phyloP scores from a whole-genome alignment of 2,113 vertebrate genomes.

The Burhinus bistriatus region DNA sequence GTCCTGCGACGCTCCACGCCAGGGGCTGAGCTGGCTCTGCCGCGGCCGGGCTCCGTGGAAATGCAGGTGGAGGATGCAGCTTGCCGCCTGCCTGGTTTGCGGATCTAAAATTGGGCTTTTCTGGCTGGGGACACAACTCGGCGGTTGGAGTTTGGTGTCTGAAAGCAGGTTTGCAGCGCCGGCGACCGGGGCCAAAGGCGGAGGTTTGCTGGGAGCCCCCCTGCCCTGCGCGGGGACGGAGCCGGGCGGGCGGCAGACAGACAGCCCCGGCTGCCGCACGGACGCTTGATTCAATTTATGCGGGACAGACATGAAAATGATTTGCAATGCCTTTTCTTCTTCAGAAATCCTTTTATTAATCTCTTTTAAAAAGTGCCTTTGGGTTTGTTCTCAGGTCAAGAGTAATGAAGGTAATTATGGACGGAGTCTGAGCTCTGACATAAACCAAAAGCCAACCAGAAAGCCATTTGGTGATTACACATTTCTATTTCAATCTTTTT shows the following conservation, averaged over 20 bases:
- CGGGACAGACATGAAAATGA: neutral
- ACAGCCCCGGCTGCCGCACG: neutral
- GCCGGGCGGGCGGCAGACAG: neutral
- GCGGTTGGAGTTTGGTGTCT: neutral
- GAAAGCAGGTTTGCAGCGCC: neutral
- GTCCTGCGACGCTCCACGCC: neutral
- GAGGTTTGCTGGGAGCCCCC: neutral
- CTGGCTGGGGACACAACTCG: neutral
- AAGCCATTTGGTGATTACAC: constrained; percentile 25
- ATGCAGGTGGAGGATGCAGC: neutral
- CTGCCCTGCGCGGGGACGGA: neutral
- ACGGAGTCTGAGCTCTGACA: constrained; percentile 8
- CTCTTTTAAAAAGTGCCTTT: neutral
- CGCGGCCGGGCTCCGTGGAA: neutral
- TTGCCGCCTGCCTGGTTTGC: neutral
- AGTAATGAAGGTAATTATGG: constrained; percentile 41
- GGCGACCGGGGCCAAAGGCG: neutral
- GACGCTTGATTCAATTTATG: neutral
- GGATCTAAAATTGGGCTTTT: neutral
- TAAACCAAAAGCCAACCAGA: neutral
- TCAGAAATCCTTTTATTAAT: constrained; percentile 27
- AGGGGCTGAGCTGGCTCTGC: neutral
- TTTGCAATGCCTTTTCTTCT: neutral
- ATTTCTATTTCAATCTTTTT: constrained; percentile 34
- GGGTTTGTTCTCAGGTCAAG: constrained; percentile 11